Base-by-base conservation (phyloP, 2,797 vertebrate species). In the Pygocentrus nattereri region DNA sequence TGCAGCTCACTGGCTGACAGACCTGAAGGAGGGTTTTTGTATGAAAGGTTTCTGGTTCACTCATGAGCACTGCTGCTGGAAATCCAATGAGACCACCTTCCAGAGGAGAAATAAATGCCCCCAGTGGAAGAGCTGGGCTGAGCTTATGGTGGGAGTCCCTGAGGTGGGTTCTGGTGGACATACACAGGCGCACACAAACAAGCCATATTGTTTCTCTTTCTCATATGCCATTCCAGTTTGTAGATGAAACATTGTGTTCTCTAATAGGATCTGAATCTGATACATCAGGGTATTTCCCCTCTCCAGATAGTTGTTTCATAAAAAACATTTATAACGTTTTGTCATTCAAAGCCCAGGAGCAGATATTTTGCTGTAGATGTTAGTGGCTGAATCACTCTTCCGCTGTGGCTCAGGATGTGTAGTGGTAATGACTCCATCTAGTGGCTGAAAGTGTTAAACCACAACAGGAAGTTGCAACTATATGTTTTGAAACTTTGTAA, bases 51-150 rank as follows among this genome's bases (percentile, higher is more conserved):
- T 99, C 93, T 99, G 98, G 98, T 98, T 96, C 88, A 98, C 98
- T 92, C 97, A 97, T 0, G 98, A 99, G 79, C 97, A 99, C 90
- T 99, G 98, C 92, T 99, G 98, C 93, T 99, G 98, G 97, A 95
- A 91, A 31, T 99, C 96, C 50, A 90, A 91, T 0, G 88, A 97
- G 79, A 96, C 94, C 0, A 97, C 96, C 3, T 99, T 99, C 74
- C 93, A 96, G 0, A 94, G 98, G 83, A 88, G 96, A 85, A 95
- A 99, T 92, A 93, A 92, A 12, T 99, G 98, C 84, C 97, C 97
- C 0, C 94, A 98, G 88, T 99, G 98, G 98, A 92, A 93, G 90
- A 98, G 92, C 91, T 99, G 98, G 98, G 96, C 97, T 0, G 94
- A 99, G 85, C 95, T 99, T 62, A 95, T 97, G 38, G 92, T 95